A percentile compares a stretch with the other conserved stretches of the same genome.
phyloP scores from a whole-genome alignment of 2,113 vertebrate genomes.

The Lichenostomus cassidix region DNA sequence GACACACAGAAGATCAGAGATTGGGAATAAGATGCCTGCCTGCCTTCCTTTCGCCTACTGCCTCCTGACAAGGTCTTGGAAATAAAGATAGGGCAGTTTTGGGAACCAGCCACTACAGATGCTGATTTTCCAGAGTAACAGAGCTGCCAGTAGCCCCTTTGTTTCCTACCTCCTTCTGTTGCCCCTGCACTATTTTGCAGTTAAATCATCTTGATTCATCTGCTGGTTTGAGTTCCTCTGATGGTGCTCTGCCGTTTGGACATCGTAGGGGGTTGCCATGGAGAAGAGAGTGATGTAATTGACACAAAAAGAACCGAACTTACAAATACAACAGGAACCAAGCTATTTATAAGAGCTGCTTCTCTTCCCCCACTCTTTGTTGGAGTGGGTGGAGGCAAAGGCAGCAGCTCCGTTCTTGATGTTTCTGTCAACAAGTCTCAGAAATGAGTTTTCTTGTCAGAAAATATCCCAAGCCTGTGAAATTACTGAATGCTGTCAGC shows the following conservation, averaged over 20 bases:
- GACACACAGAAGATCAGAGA: slow-evolving; percentile 34
- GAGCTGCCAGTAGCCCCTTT: background rate
- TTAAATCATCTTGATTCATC: slow-evolving; percentile 57
- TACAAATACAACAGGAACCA: slow-evolving; percentile 77
- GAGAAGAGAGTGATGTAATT: slow-evolving; percentile 80
- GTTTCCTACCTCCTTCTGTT: slow-evolving; percentile 9
- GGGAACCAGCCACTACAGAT: background rate
- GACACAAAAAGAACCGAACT: slow-evolving; percentile 78
- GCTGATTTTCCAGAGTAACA: background rate
- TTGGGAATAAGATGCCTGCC: slow-evolving; percentile 9
- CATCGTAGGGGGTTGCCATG: slow-evolving; percentile 80
- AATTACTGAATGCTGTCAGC: slow-evolving; percentile 26
- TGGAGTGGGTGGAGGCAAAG: slow-evolving; percentile 56
- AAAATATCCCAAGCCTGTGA: slow-evolving; percentile 8
- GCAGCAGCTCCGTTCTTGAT: slow-evolving; percentile 39
- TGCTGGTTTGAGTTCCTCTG: slow-evolving; percentile 54
- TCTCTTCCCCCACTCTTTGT: slow-evolving; percentile 37
- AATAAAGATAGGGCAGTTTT: background rate
- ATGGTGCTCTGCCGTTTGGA: slow-evolving; percentile 74
- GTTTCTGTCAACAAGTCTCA: slow-evolving; percentile 43
- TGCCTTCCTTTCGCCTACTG: slow-evolving; percentile 30
- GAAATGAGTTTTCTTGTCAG: slow-evolving; percentile 27
- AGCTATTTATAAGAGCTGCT: slow-evolving; percentile 76
- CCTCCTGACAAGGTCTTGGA: background rate
- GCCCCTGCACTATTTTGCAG: slow-evolving; percentile 23